Conservation (phyloP, 2,888 invertebrate genomes). For the Hecatera dysodea region DNA sequence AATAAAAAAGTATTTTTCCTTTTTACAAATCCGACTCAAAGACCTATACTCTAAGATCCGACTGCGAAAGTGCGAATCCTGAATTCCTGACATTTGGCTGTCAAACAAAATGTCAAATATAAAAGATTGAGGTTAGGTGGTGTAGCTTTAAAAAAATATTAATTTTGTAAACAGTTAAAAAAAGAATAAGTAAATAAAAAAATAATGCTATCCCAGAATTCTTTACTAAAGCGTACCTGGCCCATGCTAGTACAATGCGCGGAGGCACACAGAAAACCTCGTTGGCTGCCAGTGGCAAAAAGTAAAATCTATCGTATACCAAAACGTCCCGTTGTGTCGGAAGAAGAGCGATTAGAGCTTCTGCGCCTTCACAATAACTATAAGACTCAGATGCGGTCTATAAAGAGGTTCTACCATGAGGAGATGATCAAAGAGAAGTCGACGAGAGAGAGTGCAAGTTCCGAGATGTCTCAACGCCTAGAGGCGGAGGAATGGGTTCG, state of each 20-base stretch:
- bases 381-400: slow-evolving; percentile 91
- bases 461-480: slow-evolving; percentile 89
- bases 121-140: slow-evolving; percentile 52
- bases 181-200: slow-evolving; percentile 1
- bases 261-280: slow-evolving; percentile 92
- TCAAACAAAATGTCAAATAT: slow-evolving; percentile 26
- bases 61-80: too few relatives aligned
- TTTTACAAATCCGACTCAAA: background rate
- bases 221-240: slow-evolving; percentile 77
- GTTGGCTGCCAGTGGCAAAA: slow-evolving; percentile 95
- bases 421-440: slow-evolving; percentile 89
- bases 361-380: slow-evolving; percentile 93
- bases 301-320: slow-evolving; percentile 94
- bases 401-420: slow-evolving; percentile 88
- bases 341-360: slow-evolving; percentile 93
- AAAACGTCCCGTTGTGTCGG: slow-evolving; percentile 89
- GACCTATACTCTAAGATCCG: too few relatives aligned
- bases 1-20: too few relatives aligned
- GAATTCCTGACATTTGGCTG: slow-evolving; percentile 1
- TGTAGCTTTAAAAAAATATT: slow-evolving; percentile 6
- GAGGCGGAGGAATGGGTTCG: slow-evolving; percentile 92
- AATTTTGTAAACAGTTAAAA: slow-evolving; percentile 29
- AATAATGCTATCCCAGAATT: slow-evolving; percentile 73
- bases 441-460: slow-evolving; percentile 88
- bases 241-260: slow-evolving; percentile 82